phyloP scores from a whole-genome alignment of 1,140 invertebrate genomes.

The Lerema accius region DNA sequence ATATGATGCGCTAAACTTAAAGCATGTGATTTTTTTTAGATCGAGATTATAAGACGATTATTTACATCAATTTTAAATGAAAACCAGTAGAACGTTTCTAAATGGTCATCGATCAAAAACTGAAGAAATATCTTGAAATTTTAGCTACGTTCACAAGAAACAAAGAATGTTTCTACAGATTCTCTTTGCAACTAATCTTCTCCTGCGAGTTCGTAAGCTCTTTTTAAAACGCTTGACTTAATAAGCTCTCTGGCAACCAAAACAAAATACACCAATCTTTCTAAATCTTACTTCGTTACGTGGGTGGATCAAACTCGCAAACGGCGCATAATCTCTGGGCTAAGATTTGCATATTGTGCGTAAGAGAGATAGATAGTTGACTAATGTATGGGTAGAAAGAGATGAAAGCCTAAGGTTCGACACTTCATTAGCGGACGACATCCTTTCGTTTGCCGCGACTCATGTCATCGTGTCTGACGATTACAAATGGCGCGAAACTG shows the following conservation, averaged over 20 bases:
- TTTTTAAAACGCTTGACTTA: constrained; percentile 32
- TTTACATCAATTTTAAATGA: no score
- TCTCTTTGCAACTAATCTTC: constrained; percentile 22
- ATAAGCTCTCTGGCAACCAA: constrained; percentile 39
- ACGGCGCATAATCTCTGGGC: constrained; percentile 37
- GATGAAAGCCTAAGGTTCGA: constrained; percentile 28
- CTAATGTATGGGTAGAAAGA: constrained; percentile 29
- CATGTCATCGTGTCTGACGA: neutral
- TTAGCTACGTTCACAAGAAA: no score
- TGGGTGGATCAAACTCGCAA: constrained; percentile 54
- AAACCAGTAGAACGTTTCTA: no score
- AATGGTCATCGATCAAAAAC: no score
- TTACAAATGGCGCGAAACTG: constrained; percentile 9
- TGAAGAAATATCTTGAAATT: no score
- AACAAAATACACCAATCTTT: constrained; percentile 50
- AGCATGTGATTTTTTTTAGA: no score
- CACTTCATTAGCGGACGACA: constrained; percentile 49
- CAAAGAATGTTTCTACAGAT: constrained; percentile 5
- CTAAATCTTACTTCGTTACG: constrained; percentile 56
- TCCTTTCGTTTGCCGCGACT: constrained; percentile 32
- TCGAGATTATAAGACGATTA: no score
- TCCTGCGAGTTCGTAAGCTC: constrained; percentile 17
- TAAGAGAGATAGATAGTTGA: constrained; percentile 31
- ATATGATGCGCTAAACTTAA: no score
- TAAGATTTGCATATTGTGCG: constrained; percentile 53